These are phyloP conservation scores for Drosophila ercepeae DNA, from an alignment of 1,140 invertebrate genomes.

Conservation along the genomic window DNA sequence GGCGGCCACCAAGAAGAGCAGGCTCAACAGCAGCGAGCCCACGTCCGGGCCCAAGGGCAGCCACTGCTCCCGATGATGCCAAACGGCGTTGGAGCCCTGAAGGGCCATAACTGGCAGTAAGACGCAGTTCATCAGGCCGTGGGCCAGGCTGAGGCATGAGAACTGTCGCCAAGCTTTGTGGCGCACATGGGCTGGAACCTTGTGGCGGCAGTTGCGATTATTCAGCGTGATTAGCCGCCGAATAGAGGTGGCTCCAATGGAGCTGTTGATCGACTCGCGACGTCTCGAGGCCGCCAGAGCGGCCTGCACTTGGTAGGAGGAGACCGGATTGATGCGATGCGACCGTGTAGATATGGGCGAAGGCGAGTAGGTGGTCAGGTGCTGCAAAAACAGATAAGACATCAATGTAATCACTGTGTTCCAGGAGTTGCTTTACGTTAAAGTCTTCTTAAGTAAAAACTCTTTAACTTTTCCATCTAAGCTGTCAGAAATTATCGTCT, in stretches of 20 bases:
- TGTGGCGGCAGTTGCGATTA: slow-evolving; percentile 85
- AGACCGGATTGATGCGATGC: slow-evolving; percentile 85
- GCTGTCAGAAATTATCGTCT: neutral
- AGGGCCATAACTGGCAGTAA: slow-evolving; percentile 87
- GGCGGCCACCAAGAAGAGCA: slow-evolving; percentile 85
- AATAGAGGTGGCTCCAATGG: slow-evolving; percentile 88
- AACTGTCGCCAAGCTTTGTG: slow-evolving; percentile 85
- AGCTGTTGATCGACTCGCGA: slow-evolving; percentile 87
- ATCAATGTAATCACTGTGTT: neutral
- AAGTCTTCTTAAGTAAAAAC: neutral
- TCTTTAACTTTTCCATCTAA: neutral
- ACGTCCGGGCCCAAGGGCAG: slow-evolving; percentile 82
- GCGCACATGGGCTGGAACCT: slow-evolving; percentile 85
- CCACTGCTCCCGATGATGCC: slow-evolving; percentile 83
- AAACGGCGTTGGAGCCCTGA: slow-evolving; percentile 85
- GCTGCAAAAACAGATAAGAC: slow-evolving; percentile 75
- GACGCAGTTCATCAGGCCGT: slow-evolving; percentile 86
- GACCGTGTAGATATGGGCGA: slow-evolving; percentile 86
- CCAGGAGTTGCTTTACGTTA: neutral
- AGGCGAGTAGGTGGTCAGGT: slow-evolving; percentile 86
- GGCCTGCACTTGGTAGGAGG: slow-evolving; percentile 79
- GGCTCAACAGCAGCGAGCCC: slow-evolving; percentile 85
- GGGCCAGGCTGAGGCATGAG: slow-evolving; percentile 85
- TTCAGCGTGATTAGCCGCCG: slow-evolving; percentile 86
- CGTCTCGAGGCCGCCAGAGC: slow-evolving; percentile 84